phyloP scores from a whole-genome alignment of 2,113 vertebrate species.

The Tringa solitaria region DNA sequence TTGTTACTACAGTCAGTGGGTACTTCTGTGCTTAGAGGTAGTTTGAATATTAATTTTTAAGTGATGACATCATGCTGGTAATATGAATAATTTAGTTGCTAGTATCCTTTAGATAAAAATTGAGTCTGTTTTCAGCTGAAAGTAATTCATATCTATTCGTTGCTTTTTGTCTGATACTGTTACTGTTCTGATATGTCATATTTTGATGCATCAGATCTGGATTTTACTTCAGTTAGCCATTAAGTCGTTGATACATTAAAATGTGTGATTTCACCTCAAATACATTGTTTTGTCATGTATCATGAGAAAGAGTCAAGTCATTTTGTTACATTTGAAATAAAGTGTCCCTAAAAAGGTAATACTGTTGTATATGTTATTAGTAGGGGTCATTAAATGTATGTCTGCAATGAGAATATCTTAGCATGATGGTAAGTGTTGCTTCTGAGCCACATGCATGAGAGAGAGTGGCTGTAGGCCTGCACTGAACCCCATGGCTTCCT shows the following conservation, averaged over 20 bases:
- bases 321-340: neutral
- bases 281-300: neutral
- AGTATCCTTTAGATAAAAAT: neutral
- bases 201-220: neutral
- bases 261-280: neutral
- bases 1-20: neutral
- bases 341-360: neutral
- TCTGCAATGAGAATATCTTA: neutral
- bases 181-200: neutral
- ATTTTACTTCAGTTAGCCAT: neutral
- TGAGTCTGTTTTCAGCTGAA: neutral
- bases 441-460: neutral
- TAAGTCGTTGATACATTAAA: neutral
- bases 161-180: neutral
- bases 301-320: neutral
- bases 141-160: neutral
- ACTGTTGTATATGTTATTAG: neutral
- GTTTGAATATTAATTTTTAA: neutral
- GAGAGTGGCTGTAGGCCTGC: no score
- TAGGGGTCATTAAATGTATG: neutral
- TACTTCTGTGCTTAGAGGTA: neutral
- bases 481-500: neutral
- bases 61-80: neutral
- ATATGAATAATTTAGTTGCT: neutral
- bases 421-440: neutral